Base-by-base conservation (phyloP, 2,797 vertebrate genomes). In the Nyctibius grandis region DNA sequence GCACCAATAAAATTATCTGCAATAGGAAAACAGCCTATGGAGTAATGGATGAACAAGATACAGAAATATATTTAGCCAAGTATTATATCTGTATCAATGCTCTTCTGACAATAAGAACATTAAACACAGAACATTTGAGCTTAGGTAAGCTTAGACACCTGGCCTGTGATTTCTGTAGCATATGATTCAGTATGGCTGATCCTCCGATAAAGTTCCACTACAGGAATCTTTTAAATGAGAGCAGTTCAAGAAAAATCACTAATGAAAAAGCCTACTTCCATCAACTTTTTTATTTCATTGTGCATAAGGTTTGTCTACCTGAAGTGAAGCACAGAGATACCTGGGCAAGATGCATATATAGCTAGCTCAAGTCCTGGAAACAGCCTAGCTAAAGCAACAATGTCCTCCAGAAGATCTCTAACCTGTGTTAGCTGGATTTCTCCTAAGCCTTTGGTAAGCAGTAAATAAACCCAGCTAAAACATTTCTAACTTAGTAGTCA, bases 271-370 rank as follows among this genome's bases (percentile, higher is more conserved):
- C 6, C 13, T n/a, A 9, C 2, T 53, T 84, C 34, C 29, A 25
- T 56, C 23, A 63, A 22, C 8, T 5, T 15, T 69, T 44, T 82
- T 38, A 10, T n/a, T 69, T 51, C 31, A 34, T 19, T 18, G 12
- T 0, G 0, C 19, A 2, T 22, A 26, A 64, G 5, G 0, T 53
- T 75, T 53, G 6, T 14, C 29, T 85, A 1, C 9, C 31, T 64
- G 11, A 33, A 44, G 4, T 26, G 17, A 81, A 51, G 22, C 17
- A 26, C 2, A 61, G 44, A 75, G 6, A 33, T 26, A 60, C 11
- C 12, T 6, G 4, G 38, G 16, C 3, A 61, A 73, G 20, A 5
- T 19, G 6, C 26, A n/a, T 16, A 28, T 21, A 72, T 67, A 60
- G 8, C 16, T 18, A 67, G 5, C 10, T 67, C 20, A 50, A 26